phyloP scores from a whole-genome alignment of 37 sponge, comb jelly and placozoan genomes.

The Chondrosia reniformis region DNA sequence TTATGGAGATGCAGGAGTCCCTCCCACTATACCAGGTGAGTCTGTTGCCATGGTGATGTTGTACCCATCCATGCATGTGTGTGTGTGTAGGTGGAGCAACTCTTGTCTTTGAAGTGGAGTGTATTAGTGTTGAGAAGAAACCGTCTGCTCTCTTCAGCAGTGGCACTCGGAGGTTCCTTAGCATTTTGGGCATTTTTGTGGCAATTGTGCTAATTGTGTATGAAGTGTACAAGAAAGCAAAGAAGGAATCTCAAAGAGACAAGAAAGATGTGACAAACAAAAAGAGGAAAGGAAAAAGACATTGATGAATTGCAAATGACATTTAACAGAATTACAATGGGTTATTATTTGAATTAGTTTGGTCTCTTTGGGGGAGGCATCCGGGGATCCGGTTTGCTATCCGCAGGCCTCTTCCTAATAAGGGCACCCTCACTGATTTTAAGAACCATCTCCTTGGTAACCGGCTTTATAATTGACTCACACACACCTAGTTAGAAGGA shows the following conservation, averaged over 20 bases:
- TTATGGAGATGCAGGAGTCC: constrained; percentile 56
- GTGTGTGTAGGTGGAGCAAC: constrained; percentile 48
- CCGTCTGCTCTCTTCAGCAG: background rate
- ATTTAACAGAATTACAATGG: too few relatives aligned
- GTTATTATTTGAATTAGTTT: too few relatives aligned
- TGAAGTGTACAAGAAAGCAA: constrained; percentile 39
- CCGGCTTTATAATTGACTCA: constrained; percentile 63
- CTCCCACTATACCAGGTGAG: constrained; percentile 58
- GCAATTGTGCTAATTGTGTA: constrained; percentile 18
- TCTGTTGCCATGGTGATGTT: background rate
- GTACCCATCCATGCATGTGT: background rate
- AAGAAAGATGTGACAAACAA: background rate
- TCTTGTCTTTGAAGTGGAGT: constrained; percentile 47
- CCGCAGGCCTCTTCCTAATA: too few relatives aligned
- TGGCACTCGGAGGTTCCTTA: constrained; percentile 1
- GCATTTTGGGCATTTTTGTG: background rate
- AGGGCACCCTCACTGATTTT: constrained; percentile 50
- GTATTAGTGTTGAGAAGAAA: constrained; percentile 24
- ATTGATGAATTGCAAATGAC: constrained; percentile 37
- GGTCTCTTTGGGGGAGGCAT: too few relatives aligned
- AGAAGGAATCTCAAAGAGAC: background rate
- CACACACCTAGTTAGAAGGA: constrained; percentile 84
- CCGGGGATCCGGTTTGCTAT: too few relatives aligned
- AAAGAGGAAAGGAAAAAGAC: background rate
- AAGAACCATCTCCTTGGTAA: constrained; percentile 69